Percentiles rank a stretch among this genome's conserved stretches.
These are phyloP conservation scores for Trachythela sp. DNA, from an alignment of 64 coral and sea anemone genomes.

Conservation along the genomic window DNA sequence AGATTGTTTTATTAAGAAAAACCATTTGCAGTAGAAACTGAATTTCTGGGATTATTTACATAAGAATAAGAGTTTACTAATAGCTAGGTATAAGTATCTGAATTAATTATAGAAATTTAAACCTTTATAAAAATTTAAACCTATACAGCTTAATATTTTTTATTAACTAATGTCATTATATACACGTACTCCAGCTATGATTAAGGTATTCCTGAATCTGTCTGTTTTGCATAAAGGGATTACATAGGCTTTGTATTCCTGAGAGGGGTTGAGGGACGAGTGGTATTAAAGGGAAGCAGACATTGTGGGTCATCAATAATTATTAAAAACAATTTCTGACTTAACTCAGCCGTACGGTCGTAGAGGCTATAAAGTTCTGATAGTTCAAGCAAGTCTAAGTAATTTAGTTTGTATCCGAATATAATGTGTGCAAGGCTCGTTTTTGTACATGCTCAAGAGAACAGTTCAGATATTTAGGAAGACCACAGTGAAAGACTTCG, in stretches of 20 bases:
- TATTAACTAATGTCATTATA: not conserved
- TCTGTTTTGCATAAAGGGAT: conserved; percentile 24
- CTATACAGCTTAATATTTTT: not conserved
- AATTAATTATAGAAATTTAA: conserved; percentile 12
- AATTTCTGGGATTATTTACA: conserved; percentile 27
- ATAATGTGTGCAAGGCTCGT: conserved; percentile 32
- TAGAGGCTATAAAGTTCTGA: conserved; percentile 1
- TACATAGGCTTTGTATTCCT: conserved; percentile 10
- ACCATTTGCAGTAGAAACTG: conserved; percentile 10
- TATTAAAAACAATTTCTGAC: conserved; percentile 31
- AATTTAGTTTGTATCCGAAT: conserved; percentile 30
- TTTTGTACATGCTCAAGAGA: too few species aligned
- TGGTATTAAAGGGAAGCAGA: conserved; percentile 25
- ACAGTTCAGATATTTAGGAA: conserved; percentile 36
- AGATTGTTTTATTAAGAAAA: conserved; percentile 19
- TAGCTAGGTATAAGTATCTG: not conserved
- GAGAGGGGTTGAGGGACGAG: not conserved
- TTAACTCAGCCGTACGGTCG: conserved; percentile 24
- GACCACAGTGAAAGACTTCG: conserved; percentile 24
- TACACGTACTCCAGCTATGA: not conserved
- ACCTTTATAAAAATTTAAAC: not conserved
- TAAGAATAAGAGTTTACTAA: not conserved
- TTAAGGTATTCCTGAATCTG: conserved; percentile 28
- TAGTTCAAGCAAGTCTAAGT: not conserved
- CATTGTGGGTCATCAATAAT: conserved; percentile 22